Percentiles rank a stretch among this genome's conserved stretches.
phyloP scores from a whole-genome alignment of 2,797 vertebrate genomes.

The Podarcis siculus region DNA sequence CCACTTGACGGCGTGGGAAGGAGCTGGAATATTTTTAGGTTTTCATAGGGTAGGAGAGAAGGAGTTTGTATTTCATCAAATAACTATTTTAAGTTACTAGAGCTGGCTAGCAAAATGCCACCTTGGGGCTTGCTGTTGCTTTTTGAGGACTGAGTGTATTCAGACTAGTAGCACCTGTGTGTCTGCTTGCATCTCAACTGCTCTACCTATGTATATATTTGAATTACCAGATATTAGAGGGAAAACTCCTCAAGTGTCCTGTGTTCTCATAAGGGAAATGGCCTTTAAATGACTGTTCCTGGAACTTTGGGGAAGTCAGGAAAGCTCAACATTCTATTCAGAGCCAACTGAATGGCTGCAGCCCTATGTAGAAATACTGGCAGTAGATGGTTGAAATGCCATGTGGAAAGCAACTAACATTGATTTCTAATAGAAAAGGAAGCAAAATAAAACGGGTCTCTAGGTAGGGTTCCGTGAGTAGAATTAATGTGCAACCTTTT shows the following conservation, averaged over 20 bases:
- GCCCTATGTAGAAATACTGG: background rate
- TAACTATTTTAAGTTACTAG: background rate
- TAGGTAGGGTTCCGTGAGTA: background rate
- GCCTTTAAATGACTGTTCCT: background rate
- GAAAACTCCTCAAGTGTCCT: background rate
- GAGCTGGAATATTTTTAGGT: background rate
- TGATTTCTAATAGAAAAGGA: background rate
- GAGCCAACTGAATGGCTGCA: background rate
- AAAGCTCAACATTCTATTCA: background rate
- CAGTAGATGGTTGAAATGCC: background rate
- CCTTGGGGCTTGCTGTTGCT: background rate
- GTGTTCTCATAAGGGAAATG: background rate
- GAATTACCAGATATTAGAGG: background rate
- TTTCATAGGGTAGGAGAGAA: background rate
- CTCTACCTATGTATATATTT: background rate
- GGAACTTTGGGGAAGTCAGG: background rate
- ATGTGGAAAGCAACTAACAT: background rate
- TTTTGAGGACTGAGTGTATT: background rate
- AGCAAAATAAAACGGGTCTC: background rate
- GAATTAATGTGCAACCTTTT: background rate
- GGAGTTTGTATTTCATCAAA: background rate
- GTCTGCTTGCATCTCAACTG: background rate
- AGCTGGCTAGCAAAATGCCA: background rate
- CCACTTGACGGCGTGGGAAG: background rate
- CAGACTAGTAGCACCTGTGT: too few species aligned